Evolutionary conservation across 2,888 invertebrate species (phyloP).

Genomic region (Hecatera dysodea): DNA sequence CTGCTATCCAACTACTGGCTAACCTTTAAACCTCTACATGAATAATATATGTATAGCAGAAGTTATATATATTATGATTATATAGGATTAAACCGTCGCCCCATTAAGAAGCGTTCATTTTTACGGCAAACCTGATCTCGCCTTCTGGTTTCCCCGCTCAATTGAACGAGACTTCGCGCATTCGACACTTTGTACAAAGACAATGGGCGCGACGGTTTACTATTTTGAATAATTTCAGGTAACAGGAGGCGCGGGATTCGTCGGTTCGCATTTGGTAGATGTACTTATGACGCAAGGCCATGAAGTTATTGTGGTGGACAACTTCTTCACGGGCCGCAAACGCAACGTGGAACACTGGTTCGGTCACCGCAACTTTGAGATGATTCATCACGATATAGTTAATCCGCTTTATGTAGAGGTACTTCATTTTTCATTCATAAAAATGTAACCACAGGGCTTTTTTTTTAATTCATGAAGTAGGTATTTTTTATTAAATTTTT

Average conservation of each 20-base stretch:
- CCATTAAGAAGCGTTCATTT: no score
- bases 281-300: conserved; percentile 98
- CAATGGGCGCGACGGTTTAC: background rate
- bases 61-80: no score
- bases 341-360: conserved; percentile 99
- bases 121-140: no score
- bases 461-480: background rate
- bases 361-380: conserved; percentile 99
- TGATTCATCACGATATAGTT: conserved; percentile 99
- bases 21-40: no score
- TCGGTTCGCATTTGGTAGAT: conserved; percentile 99
- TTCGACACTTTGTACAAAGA: no score
- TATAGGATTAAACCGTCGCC: no score
- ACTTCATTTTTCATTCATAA: conserved; percentile 36
- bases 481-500: no score
- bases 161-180: no score
- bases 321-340: conserved; percentile 99
- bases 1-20: no score
- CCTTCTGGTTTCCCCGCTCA: no score
- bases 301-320: conserved; percentile 99
- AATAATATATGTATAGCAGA: no score
- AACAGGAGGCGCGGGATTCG: conserved; percentile 99
- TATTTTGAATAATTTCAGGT: conserved; percentile 88
- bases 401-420: conserved; percentile 98
- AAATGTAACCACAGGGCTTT: background rate